phyloP scores from a whole-genome alignment of 2,113 vertebrate genomes.

The Tor tambroides region DNA sequence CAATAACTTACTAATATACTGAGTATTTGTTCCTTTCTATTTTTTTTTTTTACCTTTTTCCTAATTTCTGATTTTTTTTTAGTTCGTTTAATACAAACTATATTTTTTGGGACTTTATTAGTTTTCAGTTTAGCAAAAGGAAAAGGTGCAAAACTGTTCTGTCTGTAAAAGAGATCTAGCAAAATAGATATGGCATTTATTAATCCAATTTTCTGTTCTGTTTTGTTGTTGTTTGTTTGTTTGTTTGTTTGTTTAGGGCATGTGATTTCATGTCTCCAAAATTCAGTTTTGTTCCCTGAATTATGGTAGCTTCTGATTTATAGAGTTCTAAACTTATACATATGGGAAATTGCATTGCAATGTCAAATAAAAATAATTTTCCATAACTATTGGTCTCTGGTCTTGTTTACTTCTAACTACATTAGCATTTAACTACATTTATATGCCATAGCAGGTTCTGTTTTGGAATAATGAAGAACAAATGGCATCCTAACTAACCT shows the following conservation, averaged over 20 bases:
- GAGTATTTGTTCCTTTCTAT: not conserved
- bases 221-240: constrained; percentile 45
- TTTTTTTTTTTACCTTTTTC: not conserved
- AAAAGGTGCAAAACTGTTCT: not conserved
- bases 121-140: not conserved
- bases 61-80: not conserved
- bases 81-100: constrained; percentile 8
- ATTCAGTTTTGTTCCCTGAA: constrained; percentile 60
- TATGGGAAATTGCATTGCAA: constrained; percentile 65
- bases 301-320: constrained; percentile 24
- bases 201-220: not conserved
- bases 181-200: constrained; percentile 20
- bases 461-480: not conserved
- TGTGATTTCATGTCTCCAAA: constrained; percentile 56
- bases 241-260: constrained; percentile 62
- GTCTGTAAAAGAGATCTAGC: constrained; percentile 2
- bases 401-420: not conserved
- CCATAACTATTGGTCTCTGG: constrained; percentile 49
- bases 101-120: not conserved
- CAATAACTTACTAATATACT: not conserved
- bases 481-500: too few relatives aligned
- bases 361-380: constrained; percentile 80
- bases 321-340: constrained; percentile 61
- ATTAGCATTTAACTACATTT: not conserved
- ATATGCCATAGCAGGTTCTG: not conserved